Base-by-base conservation (phyloP, 1,140 invertebrate genomes). In the Drosophila bocki region DNA sequence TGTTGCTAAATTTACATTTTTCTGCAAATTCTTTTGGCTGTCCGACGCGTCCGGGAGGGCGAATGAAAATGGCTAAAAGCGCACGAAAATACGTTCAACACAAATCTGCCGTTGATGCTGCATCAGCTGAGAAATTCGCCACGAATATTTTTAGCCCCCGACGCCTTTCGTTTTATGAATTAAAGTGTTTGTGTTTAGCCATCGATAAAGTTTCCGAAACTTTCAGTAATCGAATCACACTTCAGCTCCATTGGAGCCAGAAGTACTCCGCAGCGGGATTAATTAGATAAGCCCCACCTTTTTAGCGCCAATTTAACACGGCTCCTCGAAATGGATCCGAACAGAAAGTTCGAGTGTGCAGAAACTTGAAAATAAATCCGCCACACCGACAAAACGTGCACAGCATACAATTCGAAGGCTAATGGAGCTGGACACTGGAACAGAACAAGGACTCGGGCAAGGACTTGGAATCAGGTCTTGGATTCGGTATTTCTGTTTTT, bases 61-160 rank as follows among this genome's bases (percentile, higher is more conserved):
- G 32, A 78, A 15, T 8, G 47, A 33, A 50, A 77, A 9, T 81
- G 57, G 44, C 47, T 39, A 53, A 12, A 15, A 47, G 42, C 45
- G 29, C 59, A 19, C n/a, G 32, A 35, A 47, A 59, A 78, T 51
- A 35, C 26, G 54, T 35, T 56, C 45, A 67, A 56, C 48, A 44
- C 35, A n/a, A 22, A 19, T 47, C 29, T 47, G 48, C 42, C 42
- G 44, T 11, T 19, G 39, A 42, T 54, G 54, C 56, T 39, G 61
- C 51, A 56, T 26, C 57, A 56, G 57, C 51, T 51, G 57, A 51
- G 44, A 26, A 83, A 82, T 86, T 87, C 80, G 80, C 75, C 75
- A 41, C 33, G 39, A 39, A 53, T 41, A 80, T 61, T 61, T 65
- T 50, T 50, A 51, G 42, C 29, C 29, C n/a, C 7, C 19, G 13